Evolutionary conservation across 2,888 invertebrate species (phyloP), one percentile per base, ranked within the genome.

Genomic region (Hirtodrosophila confusa): DNA sequence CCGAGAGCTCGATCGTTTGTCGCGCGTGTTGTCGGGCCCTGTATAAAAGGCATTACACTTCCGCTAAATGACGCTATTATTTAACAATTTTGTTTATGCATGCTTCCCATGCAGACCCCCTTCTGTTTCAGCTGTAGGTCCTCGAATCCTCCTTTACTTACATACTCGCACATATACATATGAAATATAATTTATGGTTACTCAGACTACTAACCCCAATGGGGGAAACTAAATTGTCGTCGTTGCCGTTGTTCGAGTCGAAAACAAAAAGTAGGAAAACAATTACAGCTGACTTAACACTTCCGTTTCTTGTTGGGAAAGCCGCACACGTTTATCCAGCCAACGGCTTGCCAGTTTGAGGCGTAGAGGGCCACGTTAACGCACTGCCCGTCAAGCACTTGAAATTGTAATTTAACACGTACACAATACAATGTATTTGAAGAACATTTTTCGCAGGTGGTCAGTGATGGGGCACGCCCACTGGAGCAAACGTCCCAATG

Each of bases 241-340:
- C 64, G 57, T 57, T 51, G 60, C 12, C 33, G 68, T 29, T 39
- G 55, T 50, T 37, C 39, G 51, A 56, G 65, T 54, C 50, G 61
- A 56, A 31, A 69, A 70, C 61, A 76, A 71, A 78, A 82, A 71
- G 70, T 68, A 73, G 78, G 72, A 80, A 88, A 86, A 88, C 86
- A 86, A 86, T 86, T 86, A 88, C 76, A 88, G 63, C 78, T 84
- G 88, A 88, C 88, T 88, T 86, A 84, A 88, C 85, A 86, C 80
- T 82, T 86, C 88, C 86, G 88, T 73, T 86, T 50, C 88, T 79
- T 85, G 88, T 86, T 86, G 80, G 29, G 53, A 83, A 78, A 68
- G 75, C 63, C 83, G 83, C 73, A 79, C 75, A 87, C 78, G 79
- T 79, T 75, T 77, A 65, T 66, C 64, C 66, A 54, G 55, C 48